Evolutionary conservation across 1,140 invertebrate genomes (phyloP), one percentile per base, ranked within the genome.

Genomic region (Asobara japonica): DNA sequence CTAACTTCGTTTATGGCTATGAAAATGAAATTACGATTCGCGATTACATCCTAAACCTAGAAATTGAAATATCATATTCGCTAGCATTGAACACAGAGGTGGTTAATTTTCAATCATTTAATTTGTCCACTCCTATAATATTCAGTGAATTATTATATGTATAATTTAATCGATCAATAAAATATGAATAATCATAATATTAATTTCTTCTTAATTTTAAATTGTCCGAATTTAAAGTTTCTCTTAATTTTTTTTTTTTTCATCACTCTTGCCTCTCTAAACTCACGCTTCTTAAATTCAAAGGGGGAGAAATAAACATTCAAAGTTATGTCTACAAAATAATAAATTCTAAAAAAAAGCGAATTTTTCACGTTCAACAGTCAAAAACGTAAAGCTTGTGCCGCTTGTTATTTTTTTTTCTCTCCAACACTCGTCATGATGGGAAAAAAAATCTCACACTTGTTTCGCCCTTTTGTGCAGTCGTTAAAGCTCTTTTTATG

Each of bases 311-410:
- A 5, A 36, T 6, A 25, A 56, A 56, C 51, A 56, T 30, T 65
- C 41, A 67, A 76, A 76, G 56, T 68, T 51, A 70, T 27, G 61
- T 64, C 62, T 76, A 77, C 66, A 77, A 77, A 77, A 72, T 69
- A 33, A 77, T 73, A 69, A 69, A 72, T 72, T 41, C 36, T 41
- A 78, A 78, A 61, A 72, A 72, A 74, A 74, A 65, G n/a, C 41
- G 18, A 16, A 45, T 11, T 45, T 69, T 77, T 74, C 38, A 76
- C 75, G 76, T 68, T 73, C 61, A 56, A 29, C 22, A 51, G 31
- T 56, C 51, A 56, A 56, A 56, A 56, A 56, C n/a, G 25, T 25
- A 25, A 22, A 25, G 22, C 1, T 45, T 13, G 22, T 25, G 18
- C 31, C 51, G 18, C 22, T 45, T 65, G 48, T 27, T 71, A 68